These are phyloP conservation scores for Metallyticus violacea DNA, from an alignment of 2,888 invertebrate genomes.

Conservation along the genomic window DNA sequence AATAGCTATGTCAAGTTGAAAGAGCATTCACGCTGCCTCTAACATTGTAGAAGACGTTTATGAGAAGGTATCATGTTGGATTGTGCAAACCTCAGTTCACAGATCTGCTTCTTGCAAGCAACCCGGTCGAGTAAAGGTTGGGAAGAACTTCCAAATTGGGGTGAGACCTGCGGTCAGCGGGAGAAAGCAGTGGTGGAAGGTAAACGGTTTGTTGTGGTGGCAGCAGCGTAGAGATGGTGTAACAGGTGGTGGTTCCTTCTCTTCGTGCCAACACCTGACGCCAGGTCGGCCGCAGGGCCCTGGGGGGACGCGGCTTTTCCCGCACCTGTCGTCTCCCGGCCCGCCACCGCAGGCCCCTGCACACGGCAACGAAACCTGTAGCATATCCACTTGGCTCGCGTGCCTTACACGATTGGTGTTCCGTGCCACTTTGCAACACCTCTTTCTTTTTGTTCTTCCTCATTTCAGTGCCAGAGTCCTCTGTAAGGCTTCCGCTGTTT, in stretches of 20 bases:
- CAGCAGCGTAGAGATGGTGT: no score
- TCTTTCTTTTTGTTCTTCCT: no score
- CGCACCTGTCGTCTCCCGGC: slow-evolving; percentile 25
- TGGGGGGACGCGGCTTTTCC: slow-evolving; percentile 21
- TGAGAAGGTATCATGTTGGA: no score
- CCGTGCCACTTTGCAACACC: no score
- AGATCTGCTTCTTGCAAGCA: not conserved
- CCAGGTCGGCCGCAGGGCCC: slow-evolving; percentile 9
- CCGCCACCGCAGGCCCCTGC: not conserved
- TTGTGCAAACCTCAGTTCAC: not conserved
- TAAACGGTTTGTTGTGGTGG: not conserved
- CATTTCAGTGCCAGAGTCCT: no score
- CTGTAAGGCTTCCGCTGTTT: no score
- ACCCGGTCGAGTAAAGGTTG: not conserved
- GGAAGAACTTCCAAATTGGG: not conserved
- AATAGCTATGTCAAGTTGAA: no score
- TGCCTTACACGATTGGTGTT: no score
- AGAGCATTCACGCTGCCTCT: no score
- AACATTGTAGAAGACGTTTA: no score
- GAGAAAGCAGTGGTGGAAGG: not conserved
- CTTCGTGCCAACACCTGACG: slow-evolving; percentile 29
- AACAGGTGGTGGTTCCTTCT: slow-evolving; percentile 19
- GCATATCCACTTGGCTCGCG: no score
- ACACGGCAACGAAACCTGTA: not conserved
- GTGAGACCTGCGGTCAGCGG: not conserved